These are phyloP conservation scores for Ameiurus melas DNA, from an alignment of 2,113 vertebrate genomes.

Conservation along the genomic window DNA sequence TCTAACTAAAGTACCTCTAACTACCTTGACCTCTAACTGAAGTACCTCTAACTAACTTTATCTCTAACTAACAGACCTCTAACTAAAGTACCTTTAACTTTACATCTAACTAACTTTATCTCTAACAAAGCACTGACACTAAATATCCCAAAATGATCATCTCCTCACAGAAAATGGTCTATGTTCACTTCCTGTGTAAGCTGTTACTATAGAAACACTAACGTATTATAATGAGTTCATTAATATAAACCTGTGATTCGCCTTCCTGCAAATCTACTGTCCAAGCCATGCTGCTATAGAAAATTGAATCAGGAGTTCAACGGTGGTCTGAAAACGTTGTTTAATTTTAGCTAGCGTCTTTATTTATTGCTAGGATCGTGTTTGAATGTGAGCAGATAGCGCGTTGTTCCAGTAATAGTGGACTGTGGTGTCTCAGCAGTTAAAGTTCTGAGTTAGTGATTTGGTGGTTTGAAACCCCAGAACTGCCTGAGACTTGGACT, in stretches of 20 bases:
- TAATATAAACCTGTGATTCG: background rate
- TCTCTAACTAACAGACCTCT: no score
- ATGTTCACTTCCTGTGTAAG: background rate
- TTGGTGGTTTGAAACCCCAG: background rate
- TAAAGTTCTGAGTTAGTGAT: background rate
- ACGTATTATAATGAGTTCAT: background rate
- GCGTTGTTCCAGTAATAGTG: background rate
- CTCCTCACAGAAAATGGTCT: background rate
- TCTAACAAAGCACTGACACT: background rate
- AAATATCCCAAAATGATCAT: background rate
- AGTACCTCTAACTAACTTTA: no score
- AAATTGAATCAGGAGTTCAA: background rate
- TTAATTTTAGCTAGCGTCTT: background rate
- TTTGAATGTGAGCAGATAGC: background rate
- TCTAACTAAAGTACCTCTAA: no score
- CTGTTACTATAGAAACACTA: background rate
- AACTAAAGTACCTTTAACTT: no score
- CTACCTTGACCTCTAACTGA: no score
- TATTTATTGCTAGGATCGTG: background rate
- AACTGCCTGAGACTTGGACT: background rate
- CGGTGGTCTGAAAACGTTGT: background rate
- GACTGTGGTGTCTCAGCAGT: background rate
- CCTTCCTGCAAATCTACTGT: background rate
- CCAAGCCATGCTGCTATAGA: no score
- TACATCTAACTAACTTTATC: background rate